Evolutionary conservation across 1,140 invertebrate genomes (phyloP).

Genomic region (Odontomachus brunneus): DNA sequence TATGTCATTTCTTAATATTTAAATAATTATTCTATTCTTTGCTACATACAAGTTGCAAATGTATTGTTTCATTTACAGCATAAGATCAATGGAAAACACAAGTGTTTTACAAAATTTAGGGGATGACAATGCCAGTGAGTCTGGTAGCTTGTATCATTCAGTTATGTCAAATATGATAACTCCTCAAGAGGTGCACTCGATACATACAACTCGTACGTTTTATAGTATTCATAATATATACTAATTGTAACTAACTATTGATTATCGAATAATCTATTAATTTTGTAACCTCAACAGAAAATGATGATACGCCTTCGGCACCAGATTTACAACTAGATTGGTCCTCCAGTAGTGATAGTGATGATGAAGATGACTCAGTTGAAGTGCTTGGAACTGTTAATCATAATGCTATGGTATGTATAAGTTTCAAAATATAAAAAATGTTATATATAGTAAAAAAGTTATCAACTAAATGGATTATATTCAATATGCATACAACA

Average conservation of each 20-base stretch:
- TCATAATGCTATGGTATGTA: conserved; percentile 74
- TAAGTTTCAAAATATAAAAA: conserved; percentile 14
- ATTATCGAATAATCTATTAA: conserved; percentile 41
- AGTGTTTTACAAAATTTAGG: conserved; percentile 53
- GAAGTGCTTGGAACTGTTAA: conserved; percentile 84
- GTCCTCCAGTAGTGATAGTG: conserved; percentile 87
- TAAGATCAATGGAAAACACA: conserved; percentile 58
- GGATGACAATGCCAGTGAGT: conserved; percentile 63
- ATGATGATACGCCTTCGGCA: conserved; percentile 87
- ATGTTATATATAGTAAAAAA: background rate
- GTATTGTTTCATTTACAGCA: conserved; percentile 59
- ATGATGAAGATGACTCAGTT: conserved; percentile 88
- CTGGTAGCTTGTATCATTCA: conserved; percentile 60
- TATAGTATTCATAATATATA: conserved; percentile 4
- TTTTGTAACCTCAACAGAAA: conserved; percentile 70
- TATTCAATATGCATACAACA: no score
- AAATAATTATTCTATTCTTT: background rate
- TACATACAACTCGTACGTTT: conserved; percentile 73
- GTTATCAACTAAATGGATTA: no score
- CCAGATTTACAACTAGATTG: conserved; percentile 93
- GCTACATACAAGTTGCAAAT: background rate
- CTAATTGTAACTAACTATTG: conserved; percentile 19
- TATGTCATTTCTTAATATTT: conserved; percentile 1
- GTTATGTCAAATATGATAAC: conserved; percentile 70
- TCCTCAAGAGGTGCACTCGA: conserved; percentile 68